These are phyloP conservation scores for Alca torda DNA, from an alignment of 2,797 vertebrate genomes.

Conservation along the genomic window DNA sequence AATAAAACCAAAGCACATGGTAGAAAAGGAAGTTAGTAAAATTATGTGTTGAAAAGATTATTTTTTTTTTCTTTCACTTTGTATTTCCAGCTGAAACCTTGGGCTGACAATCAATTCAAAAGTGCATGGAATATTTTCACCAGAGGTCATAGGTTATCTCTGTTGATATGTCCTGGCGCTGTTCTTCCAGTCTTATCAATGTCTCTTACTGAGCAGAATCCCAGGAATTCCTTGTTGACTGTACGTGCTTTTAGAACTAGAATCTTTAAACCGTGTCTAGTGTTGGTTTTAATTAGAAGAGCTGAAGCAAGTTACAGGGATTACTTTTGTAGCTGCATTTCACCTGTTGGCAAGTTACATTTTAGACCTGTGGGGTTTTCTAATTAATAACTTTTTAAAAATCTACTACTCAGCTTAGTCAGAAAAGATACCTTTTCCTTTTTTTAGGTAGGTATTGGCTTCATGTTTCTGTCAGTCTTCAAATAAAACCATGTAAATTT, in stretches of 20 bases:
- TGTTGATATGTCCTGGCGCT: neutral
- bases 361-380: neutral
- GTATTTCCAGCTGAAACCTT: neutral
- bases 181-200: neutral
- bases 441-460: neutral
- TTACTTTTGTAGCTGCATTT: neutral
- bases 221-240: neutral
- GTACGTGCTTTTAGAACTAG: neutral
- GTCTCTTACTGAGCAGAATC: neutral
- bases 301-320: neutral
- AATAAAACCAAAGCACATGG: neutral
- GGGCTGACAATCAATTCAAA: neutral
- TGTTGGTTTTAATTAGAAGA: neutral
- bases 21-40: neutral
- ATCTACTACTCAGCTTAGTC: neutral
- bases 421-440: neutral
- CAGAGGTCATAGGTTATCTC: neutral
- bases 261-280: neutral
- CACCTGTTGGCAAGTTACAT: neutral
- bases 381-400: neutral
- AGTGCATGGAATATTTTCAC: neutral
- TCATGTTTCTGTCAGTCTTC: neutral
- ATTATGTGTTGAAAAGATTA: neutral
- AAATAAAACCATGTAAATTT: rapidly evolving
- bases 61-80: neutral